Evolutionary conservation across 2,888 invertebrate genomes (phyloP).

Genomic region (Cheilosia grossa): DNA sequence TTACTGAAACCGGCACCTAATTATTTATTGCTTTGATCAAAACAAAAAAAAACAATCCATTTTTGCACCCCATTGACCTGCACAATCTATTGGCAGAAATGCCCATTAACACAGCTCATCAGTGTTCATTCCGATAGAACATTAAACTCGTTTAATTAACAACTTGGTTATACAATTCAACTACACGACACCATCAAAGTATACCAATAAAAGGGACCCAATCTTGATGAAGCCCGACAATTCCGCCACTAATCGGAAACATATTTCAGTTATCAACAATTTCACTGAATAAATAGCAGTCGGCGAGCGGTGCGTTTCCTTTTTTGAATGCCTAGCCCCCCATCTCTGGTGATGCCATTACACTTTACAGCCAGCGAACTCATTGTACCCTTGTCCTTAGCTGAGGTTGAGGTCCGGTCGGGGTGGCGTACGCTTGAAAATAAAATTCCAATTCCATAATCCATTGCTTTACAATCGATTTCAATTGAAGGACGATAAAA

Average conservation of each 20-base stretch:
- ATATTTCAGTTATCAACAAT: slow-evolving; percentile 73
- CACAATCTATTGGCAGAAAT: slow-evolving; percentile 2
- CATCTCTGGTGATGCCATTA: not conserved
- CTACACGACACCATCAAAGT: slow-evolving; percentile 38
- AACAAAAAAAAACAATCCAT: slow-evolving; percentile 2
- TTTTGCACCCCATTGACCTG: slow-evolving; percentile 31
- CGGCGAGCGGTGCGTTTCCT: slow-evolving; percentile 16
- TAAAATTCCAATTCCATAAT: slow-evolving; percentile 71
- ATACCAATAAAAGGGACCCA: slow-evolving; percentile 46
- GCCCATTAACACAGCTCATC: slow-evolving; percentile 60
- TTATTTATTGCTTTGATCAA: slow-evolving; percentile 2
- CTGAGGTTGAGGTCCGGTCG: slow-evolving; percentile 16
- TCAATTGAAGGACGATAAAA: slow-evolving; percentile 73
- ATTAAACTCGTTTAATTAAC: slow-evolving; percentile 72
- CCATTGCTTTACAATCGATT: slow-evolving; percentile 69
- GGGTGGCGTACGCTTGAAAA: slow-evolving; percentile 21
- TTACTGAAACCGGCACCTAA: slow-evolving; percentile 5
- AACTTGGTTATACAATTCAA: slow-evolving; percentile 56
- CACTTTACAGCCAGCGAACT: not conserved
- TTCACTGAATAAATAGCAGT: slow-evolving; percentile 55
- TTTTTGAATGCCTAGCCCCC: slow-evolving; percentile 1
- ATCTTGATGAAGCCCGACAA: slow-evolving; percentile 64
- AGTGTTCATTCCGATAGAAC: slow-evolving; percentile 51
- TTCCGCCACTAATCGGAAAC: slow-evolving; percentile 71
- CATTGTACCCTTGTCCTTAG: slow-evolving; percentile 29